Conservation (phyloP, 2,113 vertebrate genomes). For the Catharus bicknelli region DNA sequence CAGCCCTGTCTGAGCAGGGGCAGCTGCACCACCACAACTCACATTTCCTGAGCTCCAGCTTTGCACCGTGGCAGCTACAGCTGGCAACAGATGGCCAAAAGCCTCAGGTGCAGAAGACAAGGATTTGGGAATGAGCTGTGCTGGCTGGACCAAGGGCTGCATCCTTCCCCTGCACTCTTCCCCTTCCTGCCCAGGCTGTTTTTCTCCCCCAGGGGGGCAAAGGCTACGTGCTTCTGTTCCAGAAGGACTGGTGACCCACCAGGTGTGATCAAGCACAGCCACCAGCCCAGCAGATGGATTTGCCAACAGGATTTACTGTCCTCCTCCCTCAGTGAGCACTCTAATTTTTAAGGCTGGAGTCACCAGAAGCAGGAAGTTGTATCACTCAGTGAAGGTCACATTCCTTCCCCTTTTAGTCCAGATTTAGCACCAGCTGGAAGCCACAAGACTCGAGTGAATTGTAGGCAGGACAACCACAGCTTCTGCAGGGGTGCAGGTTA, state of each 20-base stretch:
- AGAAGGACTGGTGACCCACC: background rate
- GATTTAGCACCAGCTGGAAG: slow-evolving; percentile 49
- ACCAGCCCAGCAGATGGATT: background rate
- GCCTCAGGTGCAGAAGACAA: slow-evolving; percentile 15
- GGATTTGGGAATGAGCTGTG: background rate
- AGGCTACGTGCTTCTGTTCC: background rate
- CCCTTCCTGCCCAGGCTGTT: slow-evolving; percentile 32
- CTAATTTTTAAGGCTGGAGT: slow-evolving; percentile 1
- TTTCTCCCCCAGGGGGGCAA: background rate
- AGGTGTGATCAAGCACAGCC: background rate
- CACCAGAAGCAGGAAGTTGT: slow-evolving; percentile 23
- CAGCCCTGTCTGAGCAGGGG: background rate
- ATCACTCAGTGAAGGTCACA: slow-evolving; percentile 16
- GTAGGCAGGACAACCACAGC: background rate
- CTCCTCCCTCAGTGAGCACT: background rate
- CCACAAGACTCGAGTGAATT: background rate
- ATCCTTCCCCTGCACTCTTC: slow-evolving; percentile 36
- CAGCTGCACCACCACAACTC: rapidly evolving
- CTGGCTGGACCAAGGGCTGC: background rate
- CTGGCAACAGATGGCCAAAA: background rate
- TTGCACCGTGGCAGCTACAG: background rate
- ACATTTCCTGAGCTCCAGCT: background rate
- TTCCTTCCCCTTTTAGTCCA: slow-evolving; percentile 35
- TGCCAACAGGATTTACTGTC: background rate
- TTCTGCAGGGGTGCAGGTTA: background rate